Evolutionary conservation across 2,888 invertebrate genomes (phyloP).

Genomic region (Rhingia rostrata): DNA sequence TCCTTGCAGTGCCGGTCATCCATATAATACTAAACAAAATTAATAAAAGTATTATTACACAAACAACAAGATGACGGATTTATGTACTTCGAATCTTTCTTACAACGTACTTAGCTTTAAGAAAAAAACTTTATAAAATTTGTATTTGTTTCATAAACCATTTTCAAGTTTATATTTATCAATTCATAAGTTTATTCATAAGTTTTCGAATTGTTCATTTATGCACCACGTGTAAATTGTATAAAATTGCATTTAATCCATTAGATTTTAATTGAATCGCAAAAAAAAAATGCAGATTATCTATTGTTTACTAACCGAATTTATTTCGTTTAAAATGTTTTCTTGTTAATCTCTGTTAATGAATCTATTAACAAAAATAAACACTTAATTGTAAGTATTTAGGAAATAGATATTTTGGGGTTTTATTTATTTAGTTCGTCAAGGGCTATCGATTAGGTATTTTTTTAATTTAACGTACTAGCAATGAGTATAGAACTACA

Average conservation of each 20-base stretch:
- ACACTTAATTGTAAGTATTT: slow-evolving; percentile 35
- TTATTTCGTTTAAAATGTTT: slow-evolving; percentile 3
- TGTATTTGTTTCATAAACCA: background rate
- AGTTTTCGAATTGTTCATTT: slow-evolving; percentile 20
- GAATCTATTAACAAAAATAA: slow-evolving; percentile 43
- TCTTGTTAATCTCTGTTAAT: slow-evolving; percentile 21
- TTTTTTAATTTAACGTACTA: too few species aligned
- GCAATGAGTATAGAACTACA: too few species aligned
- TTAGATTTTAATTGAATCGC: background rate
- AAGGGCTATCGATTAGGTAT: background rate
- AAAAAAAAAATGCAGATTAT: background rate
- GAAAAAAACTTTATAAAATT: background rate
- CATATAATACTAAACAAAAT: slow-evolving; percentile 10
- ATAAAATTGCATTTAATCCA: slow-evolving; percentile 42
- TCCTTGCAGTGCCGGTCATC: slow-evolving; percentile 10
- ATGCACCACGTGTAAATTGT: slow-evolving; percentile 32
- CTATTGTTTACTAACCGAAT: slow-evolving; percentile 33
- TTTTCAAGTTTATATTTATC: slow-evolving; percentile 35
- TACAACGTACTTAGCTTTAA: slow-evolving; percentile 4
- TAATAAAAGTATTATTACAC: slow-evolving; percentile 40
- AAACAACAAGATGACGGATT: slow-evolving; percentile 10
- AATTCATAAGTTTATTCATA: slow-evolving; percentile 27
- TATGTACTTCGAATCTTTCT: slow-evolving; percentile 16
- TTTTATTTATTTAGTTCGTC: background rate
- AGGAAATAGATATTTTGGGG: background rate